These are phyloP conservation scores for Onychostruthus taczanowskii DNA, from an alignment of 2,113 vertebrate genomes.

Conservation along the genomic window DNA sequence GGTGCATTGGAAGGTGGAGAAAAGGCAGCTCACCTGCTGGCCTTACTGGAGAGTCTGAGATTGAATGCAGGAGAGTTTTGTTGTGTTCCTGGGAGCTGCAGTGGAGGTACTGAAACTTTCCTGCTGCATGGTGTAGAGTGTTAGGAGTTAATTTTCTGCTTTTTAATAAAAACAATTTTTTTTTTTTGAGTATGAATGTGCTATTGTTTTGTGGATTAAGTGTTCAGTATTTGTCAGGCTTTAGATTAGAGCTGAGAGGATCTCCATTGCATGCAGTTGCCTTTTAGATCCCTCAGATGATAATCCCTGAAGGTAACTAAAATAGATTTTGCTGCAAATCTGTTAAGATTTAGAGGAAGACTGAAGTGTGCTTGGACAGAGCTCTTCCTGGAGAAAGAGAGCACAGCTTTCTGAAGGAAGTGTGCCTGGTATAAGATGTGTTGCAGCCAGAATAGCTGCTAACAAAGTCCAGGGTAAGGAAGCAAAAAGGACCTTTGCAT, in stretches of 20 bases:
- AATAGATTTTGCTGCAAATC: background rate
- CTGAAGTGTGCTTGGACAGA: rapidly evolving
- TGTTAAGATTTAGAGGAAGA: background rate
- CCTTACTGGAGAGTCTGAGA: too few relatives aligned
- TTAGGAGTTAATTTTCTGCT: background rate
- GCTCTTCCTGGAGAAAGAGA: background rate
- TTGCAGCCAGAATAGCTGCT: too few relatives aligned
- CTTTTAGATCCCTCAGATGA: background rate
- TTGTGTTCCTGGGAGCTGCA: background rate
- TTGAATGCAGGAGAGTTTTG: background rate
- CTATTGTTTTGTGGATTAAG: background rate
- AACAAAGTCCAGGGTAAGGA: too few relatives aligned
- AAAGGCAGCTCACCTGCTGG: too few relatives aligned
- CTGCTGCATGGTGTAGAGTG: background rate
- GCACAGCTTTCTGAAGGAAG: background rate
- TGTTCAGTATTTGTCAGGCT: background rate
- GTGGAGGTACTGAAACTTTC: background rate
- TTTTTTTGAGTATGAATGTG: too few relatives aligned
- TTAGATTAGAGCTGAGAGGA: background rate
- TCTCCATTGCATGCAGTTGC: background rate
- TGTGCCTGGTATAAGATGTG: background rate
- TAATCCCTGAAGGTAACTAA: background rate
- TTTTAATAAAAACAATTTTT: background rate
- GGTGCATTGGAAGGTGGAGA: too few relatives aligned
- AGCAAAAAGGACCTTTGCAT: too few relatives aligned